Evolutionary conservation across 2,113 vertebrate species (phyloP).

Genomic region (Micronycteris hirsuta): DNA sequence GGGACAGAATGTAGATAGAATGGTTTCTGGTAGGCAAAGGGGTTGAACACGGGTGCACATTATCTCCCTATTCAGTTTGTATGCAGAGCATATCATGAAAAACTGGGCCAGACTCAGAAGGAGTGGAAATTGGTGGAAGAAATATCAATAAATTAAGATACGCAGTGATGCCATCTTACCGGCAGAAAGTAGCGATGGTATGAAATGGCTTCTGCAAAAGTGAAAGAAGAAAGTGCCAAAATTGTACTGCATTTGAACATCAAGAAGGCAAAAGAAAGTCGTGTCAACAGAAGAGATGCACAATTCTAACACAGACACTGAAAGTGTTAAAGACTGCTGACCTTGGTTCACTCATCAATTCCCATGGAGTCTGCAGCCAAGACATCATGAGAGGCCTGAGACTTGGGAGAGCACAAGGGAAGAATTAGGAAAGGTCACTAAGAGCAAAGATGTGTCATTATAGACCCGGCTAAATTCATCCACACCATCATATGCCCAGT

Average conservation of each 20-base stretch:
- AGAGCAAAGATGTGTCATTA: not conserved
- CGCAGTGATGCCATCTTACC: not conserved
- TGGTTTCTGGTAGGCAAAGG: not conserved
- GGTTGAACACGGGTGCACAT: not conserved
- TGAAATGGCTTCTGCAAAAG: not conserved
- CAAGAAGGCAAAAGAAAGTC: not conserved
- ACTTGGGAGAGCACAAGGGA: not conserved
- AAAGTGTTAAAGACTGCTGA: not conserved
- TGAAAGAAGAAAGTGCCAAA: not conserved
- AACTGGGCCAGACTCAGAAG: not conserved
- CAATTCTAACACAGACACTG: no score
- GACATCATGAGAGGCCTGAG: not conserved
- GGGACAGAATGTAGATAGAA: not conserved
- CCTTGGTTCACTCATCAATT: not conserved
- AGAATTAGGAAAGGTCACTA: not conserved
- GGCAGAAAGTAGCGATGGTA: not conserved
- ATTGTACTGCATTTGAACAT: not conserved
- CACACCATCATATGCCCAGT: not conserved
- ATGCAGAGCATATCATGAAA: not conserved
- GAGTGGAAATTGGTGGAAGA: not conserved
- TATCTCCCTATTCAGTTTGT: not conserved
- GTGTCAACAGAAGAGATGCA: not conserved
- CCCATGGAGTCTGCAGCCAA: not conserved
- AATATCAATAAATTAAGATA: not conserved
- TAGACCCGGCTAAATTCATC: not conserved